Evolutionary conservation across 2,797 vertebrate species (phyloP).

Genomic region (Macropodus opercularis): DNA sequence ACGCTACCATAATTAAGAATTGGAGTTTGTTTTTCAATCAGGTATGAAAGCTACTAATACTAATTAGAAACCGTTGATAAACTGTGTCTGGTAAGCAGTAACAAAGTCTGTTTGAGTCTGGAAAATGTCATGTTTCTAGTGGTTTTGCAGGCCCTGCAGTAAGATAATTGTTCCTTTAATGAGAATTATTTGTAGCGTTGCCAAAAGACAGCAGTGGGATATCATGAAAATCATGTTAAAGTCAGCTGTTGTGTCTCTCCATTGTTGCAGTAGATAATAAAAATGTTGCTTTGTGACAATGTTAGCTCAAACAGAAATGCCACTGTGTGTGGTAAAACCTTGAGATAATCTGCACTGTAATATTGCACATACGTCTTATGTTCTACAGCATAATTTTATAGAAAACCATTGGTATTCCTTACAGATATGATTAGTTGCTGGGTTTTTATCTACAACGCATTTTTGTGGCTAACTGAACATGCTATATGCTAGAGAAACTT

Average conservation of each 20-base stretch:
- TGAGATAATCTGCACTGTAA: too few relatives aligned
- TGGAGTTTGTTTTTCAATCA: too few relatives aligned
- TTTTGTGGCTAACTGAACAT: slow-evolving; percentile 44
- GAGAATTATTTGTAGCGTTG: background rate
- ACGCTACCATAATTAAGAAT: too few relatives aligned
- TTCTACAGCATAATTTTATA: background rate
- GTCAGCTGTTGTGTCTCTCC: background rate
- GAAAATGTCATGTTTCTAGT: background rate
- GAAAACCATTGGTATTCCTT: too few relatives aligned
- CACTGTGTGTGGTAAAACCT: background rate
- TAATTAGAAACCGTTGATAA: slow-evolving; percentile 15
- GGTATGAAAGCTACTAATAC: background rate
- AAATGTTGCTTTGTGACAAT: background rate
- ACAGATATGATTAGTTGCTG: too few relatives aligned
- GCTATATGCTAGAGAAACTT: slow-evolving; percentile 29
- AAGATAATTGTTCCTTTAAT: background rate
- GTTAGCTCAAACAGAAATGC: background rate
- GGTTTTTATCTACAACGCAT: slow-evolving; percentile 16
- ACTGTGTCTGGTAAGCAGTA: background rate
- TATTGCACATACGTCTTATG: background rate
- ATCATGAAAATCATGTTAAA: background rate
- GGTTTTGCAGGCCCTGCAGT: background rate
- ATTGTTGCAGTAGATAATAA: background rate
- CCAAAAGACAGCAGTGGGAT: background rate
- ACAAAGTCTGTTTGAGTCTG: background rate